Percentiles rank a stretch among this genome's conserved stretches.
phyloP scores from a whole-genome alignment of 2,888 invertebrate genomes.

The Podabrus alpinus region DNA sequence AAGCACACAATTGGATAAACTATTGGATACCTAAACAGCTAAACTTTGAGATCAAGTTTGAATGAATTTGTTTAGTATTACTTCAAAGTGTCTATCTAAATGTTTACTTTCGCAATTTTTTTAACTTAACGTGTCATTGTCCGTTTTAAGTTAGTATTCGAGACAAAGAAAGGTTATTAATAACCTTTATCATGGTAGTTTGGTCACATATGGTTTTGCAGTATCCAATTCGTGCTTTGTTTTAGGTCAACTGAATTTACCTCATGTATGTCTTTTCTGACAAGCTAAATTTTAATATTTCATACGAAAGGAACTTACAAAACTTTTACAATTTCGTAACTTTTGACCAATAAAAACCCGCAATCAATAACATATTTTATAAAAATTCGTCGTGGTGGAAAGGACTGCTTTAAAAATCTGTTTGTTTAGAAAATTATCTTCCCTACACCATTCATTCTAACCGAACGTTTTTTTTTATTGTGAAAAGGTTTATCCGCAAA shows the following conservation, averaged over 20 bases:
- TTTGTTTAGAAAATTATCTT: background rate
- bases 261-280: background rate
- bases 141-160: conserved; percentile 21
- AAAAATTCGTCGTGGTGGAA: background rate
- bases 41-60: background rate
- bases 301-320: background rate
- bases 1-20: background rate
- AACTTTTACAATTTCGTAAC: background rate
- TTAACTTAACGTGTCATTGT: conserved; percentile 16
- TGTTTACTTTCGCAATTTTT: background rate
- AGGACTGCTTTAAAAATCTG: background rate
- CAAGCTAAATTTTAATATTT: background rate
- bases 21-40: background rate
- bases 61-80: background rate
- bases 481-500: no score
- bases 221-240: conserved; percentile 18
- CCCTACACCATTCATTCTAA: no score
- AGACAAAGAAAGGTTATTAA: conserved; percentile 24
- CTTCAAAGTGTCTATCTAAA: background rate
- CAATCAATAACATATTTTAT: background rate
- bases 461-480: no score
- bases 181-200: conserved; percentile 20
- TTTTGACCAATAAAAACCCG: background rate
- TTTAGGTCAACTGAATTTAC: conserved; percentile 17
- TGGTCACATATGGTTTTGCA: conserved; percentile 22